Evolutionary conservation across 2,888 invertebrate genomes (phyloP).

Genomic region (Leptinotarsa tumamoca): DNA sequence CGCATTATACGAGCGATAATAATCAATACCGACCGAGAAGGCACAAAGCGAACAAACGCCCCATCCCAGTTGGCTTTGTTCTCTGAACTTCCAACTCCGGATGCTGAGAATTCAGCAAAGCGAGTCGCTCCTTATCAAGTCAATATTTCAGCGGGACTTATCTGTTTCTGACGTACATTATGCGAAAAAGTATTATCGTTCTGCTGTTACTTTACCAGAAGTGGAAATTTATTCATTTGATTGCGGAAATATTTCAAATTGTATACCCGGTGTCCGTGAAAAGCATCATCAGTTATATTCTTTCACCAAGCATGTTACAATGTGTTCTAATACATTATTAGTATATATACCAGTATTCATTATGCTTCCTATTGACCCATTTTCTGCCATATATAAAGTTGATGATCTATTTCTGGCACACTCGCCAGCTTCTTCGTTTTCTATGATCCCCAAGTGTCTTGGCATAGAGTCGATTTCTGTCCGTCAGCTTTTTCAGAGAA

Average conservation of each 20-base stretch:
- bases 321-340: too few species aligned
- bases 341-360: too few species aligned
- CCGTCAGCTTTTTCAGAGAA: too few species aligned
- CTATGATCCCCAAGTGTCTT: too few species aligned
- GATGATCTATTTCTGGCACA: too few species aligned
- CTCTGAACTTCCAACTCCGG: constrained; percentile 23
- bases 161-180: constrained; percentile 22
- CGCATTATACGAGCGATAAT: constrained; percentile 53
- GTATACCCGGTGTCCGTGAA: constrained; percentile 1
- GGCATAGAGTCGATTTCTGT: too few species aligned
- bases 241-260: constrained; percentile 22
- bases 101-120: constrained; percentile 20
- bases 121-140: constrained; percentile 24
- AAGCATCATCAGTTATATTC: background rate
- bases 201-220: constrained; percentile 19
- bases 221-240: constrained; percentile 20
- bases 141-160: constrained; percentile 26
- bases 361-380: too few species aligned
- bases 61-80: constrained; percentile 13
- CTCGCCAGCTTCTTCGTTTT: too few species aligned
- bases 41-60: constrained; percentile 55
- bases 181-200: constrained; percentile 25
- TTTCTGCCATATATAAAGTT: too few species aligned
- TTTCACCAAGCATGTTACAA: too few species aligned
- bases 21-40: constrained; percentile 52